phyloP scores from a whole-genome alignment of 2,797 vertebrate genomes.

The Halcyon badia region DNA sequence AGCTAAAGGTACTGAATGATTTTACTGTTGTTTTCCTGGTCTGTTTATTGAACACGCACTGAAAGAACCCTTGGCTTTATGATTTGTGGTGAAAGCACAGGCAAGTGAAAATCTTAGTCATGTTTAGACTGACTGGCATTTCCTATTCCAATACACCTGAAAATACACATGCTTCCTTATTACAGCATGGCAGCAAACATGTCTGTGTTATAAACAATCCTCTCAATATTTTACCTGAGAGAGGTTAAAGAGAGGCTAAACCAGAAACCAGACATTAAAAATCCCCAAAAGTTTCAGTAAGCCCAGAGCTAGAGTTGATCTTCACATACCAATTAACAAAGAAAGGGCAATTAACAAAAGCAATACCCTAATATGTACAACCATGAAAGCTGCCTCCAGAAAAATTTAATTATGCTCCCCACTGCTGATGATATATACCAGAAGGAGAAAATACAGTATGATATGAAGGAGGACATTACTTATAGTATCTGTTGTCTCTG shows the following conservation, averaged over 20 bases:
- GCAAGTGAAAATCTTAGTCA: not conserved
- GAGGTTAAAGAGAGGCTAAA: not conserved
- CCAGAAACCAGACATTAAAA: not conserved
- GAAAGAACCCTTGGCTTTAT: not conserved
- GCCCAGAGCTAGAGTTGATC: slow-evolving; percentile 17
- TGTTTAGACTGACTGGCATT: not conserved
- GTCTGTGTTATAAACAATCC: not conserved
- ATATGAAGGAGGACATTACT: not conserved
- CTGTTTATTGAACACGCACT: not conserved
- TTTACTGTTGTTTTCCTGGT: not conserved
- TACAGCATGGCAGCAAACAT: not conserved
- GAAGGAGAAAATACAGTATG: not conserved
- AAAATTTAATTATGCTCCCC: not conserved
- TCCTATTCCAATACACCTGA: not conserved
- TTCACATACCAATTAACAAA: slow-evolving; percentile 1
- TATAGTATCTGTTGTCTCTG: not conserved
- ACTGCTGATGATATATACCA: not conserved
- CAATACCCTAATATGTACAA: not conserved
- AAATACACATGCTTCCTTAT: not conserved
- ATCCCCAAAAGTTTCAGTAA: not conserved
- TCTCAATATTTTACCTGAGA: not conserved
- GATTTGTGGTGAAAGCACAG: not conserved
- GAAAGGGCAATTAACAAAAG: slow-evolving; percentile 33
- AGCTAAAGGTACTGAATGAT: not conserved
- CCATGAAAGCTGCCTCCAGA: slow-evolving; percentile 18